phyloP scores from a whole-genome alignment of 2,113 vertebrate genomes.

The Hylia prasina region DNA sequence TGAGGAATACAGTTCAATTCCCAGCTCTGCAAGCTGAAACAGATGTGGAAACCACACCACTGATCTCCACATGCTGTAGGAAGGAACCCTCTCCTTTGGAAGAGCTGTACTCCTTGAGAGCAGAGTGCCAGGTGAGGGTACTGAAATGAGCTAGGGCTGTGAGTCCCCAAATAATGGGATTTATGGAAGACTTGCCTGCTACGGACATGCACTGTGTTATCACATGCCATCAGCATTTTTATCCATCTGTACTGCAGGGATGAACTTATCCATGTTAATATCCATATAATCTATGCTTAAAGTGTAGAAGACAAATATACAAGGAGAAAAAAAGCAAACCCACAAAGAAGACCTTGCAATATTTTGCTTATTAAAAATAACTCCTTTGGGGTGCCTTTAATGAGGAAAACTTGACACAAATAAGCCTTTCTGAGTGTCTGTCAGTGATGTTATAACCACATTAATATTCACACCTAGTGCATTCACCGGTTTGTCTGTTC shows the following conservation, averaged over 20 bases:
- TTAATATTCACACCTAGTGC: background rate
- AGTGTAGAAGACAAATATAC: background rate
- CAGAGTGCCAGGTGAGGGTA: background rate
- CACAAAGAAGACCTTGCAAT: background rate
- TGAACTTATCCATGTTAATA: background rate
- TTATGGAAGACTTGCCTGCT: background rate
- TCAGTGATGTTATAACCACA: background rate
- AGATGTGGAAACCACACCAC: background rate
- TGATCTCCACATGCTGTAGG: background rate
- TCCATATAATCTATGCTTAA: background rate
- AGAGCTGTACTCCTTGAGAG: background rate
- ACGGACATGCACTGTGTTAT: background rate
- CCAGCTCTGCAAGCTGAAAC: background rate
- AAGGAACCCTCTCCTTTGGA: background rate
- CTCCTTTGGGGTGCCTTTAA: background rate
- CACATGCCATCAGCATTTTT: background rate
- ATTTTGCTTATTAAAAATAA: background rate
- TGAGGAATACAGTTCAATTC: background rate
- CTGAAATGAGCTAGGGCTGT: background rate
- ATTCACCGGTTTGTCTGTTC: constrained; percentile 7
- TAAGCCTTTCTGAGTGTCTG: background rate
- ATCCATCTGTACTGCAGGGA: background rate
- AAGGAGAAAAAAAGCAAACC: background rate
- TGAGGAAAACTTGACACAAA: background rate
- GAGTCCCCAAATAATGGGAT: background rate